These are phyloP conservation scores for Psilopogon haemacephalus DNA, from an alignment of 2,113 vertebrate species.

Conservation along the genomic window DNA sequence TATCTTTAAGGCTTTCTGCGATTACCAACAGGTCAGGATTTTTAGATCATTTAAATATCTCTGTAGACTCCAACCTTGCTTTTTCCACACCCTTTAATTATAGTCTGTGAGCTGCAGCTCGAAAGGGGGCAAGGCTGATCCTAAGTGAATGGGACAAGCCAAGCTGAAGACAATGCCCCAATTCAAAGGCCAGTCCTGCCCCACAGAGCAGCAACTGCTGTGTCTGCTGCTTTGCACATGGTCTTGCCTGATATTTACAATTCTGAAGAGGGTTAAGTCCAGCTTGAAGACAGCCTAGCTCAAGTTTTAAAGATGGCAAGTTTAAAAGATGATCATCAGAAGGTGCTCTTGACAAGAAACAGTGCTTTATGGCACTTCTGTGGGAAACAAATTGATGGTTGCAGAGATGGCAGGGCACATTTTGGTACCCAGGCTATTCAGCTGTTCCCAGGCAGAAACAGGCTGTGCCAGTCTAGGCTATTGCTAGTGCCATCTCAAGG, in stretches of 20 bases:
- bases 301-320: neutral
- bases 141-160: slow-evolving; percentile 7
- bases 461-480: neutral
- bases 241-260: neutral
- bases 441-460: neutral
- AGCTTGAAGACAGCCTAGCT: neutral
- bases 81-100: neutral
- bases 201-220: neutral
- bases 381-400: neutral
- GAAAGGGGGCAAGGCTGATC: neutral
- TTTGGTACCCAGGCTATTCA: neutral
- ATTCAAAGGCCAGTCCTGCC: neutral
- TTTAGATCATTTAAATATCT: neutral
- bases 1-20: neutral
- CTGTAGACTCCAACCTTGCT: neutral
- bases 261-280: neutral
- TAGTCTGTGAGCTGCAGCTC: neutral
- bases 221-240: neutral
- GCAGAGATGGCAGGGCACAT: neutral
- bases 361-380: neutral
- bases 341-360: neutral
- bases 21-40: rapidly evolving
- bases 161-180: neutral
- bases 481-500: neutral
- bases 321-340: neutral